A percentile compares a stretch with the other conserved stretches of the same genome.
Conservation (phyloP, 2,113 vertebrate species). For the Noturus placidus region DNA sequence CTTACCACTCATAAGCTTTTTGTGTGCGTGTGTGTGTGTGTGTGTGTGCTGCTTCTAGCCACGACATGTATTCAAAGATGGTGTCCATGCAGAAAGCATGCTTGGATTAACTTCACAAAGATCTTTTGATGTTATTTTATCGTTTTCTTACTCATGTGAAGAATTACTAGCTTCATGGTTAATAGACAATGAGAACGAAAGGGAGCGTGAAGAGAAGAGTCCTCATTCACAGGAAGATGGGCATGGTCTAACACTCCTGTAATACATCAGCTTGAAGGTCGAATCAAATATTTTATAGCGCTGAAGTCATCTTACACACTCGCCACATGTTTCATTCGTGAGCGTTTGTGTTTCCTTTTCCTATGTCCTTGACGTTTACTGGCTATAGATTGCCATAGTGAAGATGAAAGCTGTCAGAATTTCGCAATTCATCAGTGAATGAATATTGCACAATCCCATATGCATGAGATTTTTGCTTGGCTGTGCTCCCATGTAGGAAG, state of each 20-base stretch:
- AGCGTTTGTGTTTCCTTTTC: conserved; percentile 3
- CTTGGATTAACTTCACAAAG: neutral
- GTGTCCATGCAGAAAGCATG: neutral
- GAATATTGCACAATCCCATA: neutral
- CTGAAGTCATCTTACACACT: neutral
- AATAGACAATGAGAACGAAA: neutral
- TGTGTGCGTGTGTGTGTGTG: neutral
- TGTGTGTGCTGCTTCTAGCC: neutral
- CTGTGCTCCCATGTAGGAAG: neutral
- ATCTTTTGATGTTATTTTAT: neutral
- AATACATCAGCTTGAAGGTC: conserved; percentile 2
- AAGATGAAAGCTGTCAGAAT: neutral
- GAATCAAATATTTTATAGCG: neutral
- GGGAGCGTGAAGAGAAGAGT: neutral
- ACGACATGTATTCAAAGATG: neutral
- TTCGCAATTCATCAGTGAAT: neutral
- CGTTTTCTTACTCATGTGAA: neutral
- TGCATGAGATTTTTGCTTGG: conserved; percentile 9
- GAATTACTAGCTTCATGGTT: neutral
- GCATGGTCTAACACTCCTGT: neutral
- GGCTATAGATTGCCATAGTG: neutral
- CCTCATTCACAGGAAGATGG: neutral
- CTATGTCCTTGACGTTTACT: neutral
- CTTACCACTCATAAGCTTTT: neutral
- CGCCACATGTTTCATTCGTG: neutral